Base-by-base conservation (phyloP, 2,888 invertebrate species). In the Polyploca ridens region DNA sequence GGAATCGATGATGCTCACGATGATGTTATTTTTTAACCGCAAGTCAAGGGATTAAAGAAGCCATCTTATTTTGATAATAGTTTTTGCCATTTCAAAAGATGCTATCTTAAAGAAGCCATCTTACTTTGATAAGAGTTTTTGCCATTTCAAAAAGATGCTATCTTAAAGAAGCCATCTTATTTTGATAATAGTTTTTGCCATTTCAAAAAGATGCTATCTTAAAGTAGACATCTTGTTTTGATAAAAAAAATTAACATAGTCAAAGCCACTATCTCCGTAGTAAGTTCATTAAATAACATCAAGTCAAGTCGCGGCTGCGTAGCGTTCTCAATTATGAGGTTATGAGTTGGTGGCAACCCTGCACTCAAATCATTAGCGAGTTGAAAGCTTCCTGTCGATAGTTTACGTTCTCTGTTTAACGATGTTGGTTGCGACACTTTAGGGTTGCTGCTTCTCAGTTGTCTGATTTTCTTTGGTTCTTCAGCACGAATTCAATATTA, bases 331-430 rank as follows among this genome's bases (percentile, higher is more conserved):
- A 54, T 59, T 59, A 60, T 60, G 3, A 35, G 35, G n/a, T 59
- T 33, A n/a, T n/a, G 8, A 8, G 60, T 35, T 0, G 14, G 27
- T 59, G 63, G 10, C 61, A 61, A 57, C 64, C 64, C 64, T 64
- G 33, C 5, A 19, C 14, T 33, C 63, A 41, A 59, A 58, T 63
- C 59, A 63, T 63, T 63, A 63, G 58, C 63, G 44, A 41, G 49
- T 59, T 46, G 63, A 44, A 59, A 63, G 63, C 58, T 49, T 44
- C 44, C 44, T 27, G 27, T 62, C 62, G 44, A 63, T 59, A 63
- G 59, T 59, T 63, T 59, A 63, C 46, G 38, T 63, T 58, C 38
- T 63, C 63, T 33, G 33, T 63, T 58, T 58, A 63, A 63, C 59
- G 58, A 63, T 46, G 46, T 58, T 27, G 54, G 54, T 54, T 19